Evolutionary conservation across 2,113 vertebrate species (phyloP), one percentile per base, ranked within the genome.

Genomic region (Chaenogobius annularis): DNA sequence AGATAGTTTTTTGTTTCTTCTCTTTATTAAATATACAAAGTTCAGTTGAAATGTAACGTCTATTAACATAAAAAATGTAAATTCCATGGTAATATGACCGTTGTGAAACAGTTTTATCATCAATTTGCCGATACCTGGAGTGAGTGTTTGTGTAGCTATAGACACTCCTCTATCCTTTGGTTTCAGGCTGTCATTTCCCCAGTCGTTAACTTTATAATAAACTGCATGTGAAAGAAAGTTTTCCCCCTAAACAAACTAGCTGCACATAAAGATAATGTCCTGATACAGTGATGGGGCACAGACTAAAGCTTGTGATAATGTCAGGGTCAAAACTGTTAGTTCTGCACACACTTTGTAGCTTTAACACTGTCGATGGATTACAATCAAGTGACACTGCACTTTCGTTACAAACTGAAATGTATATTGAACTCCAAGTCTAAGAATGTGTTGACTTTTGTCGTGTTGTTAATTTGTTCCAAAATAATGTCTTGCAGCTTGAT

Each of bases 171-270:
- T 31, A 31, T 31, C 26, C 26, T 40, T 40, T 40, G 17, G 4
- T 50, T 50, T 5, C 15, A 19, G 47, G 0, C 47, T 1, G 15
- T 50, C 3, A 48, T 48, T 85, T 74, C 63, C 74, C 26, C 54
- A 54, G 35, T 17, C 65, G 65, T 62, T 56, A 91, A 52, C 59
- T 84, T 55, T 66, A 73, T 7, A 69, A 72, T 79, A 62, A 83
- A 54, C 22, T 73, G 17, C 58, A 40, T n/a, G 13, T n/a, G 73
- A 26, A 58, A 14, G 55, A 31, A 59, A 26, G 23, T 59, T 59
- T 26, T 15, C n/a, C 13, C 23, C 3, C 26, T 31, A 35, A 15
- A 61, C 19, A 37, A 40, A 63, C 55, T 61, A 62, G 31, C 9
- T 19, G 61, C 35, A 63, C 61, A 4, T n/a, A n/a, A n/a, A 12